Evolutionary conservation across 2,113 vertebrate species (phyloP), one percentile per base, ranked within the genome.

Genomic region (Blennius ocellaris): DNA sequence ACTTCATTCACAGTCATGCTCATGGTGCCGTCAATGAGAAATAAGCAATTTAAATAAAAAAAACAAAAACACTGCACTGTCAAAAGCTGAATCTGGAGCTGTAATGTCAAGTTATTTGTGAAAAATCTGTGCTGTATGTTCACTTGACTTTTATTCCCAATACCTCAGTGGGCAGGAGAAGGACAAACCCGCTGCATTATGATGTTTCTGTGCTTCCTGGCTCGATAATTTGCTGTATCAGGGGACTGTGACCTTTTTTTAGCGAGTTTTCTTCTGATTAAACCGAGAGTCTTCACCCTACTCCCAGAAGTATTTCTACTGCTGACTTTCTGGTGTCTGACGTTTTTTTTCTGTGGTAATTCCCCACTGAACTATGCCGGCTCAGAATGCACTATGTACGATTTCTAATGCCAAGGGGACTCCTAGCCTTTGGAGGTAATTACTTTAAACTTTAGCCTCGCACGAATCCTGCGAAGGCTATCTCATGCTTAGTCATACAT

Each of bases 211-310:
- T 45, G 47, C 10, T 14, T 45, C 11, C 15, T 12, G 21, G 21
- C 72, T 40, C 12, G 30, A 50, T 30, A 69, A 55, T 43, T 37
- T 55, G 55, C 30, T 40, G 49, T 53, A 21, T 69, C 37, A 48
- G 16, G 11, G 11, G 40, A 54, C 9, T 45, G 16, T 11, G 8
- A 1, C 16, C 41, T 5, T 30, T 14, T 56, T 40, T 45, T 5
- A 7, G 6, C 8, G 17, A 6, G 8, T 58, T 53, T 59, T 41
- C 21, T 12, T 50, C 10, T 51, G 6, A 50, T 61, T 12, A 30
- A 6, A 6, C 30, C 41, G 16, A 47, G 11, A 5, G 45, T 15
- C n/a, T 48, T 48, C 4, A 6, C 15, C 15, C 14, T 11, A 48
- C 14, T n/a, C 11, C 6, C 45, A 48, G 45, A 14, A 7, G 14